These are phyloP conservation scores for Melieria omissa DNA, from an alignment of 2,888 invertebrate genomes.

Conservation along the genomic window DNA sequence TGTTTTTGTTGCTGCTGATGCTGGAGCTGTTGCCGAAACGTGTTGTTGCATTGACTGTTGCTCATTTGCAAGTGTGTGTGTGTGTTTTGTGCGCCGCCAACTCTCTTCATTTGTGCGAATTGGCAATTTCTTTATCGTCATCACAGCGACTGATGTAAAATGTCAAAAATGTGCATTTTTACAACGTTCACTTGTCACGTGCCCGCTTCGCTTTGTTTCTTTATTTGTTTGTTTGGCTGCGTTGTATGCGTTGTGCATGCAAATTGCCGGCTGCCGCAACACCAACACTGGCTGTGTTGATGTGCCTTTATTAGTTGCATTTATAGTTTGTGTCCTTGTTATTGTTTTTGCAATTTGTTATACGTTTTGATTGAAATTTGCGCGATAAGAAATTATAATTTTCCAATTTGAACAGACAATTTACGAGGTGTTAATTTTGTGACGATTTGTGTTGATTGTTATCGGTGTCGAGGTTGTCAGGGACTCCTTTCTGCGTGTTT, in stretches of 20 bases:
- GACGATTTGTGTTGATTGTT: constrained; percentile 25
- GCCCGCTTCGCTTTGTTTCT: constrained; percentile 1
- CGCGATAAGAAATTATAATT: background rate
- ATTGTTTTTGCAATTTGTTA: background rate
- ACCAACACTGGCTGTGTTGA: background rate
- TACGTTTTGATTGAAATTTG: background rate
- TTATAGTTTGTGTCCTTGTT: background rate
- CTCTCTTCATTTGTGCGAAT: background rate
- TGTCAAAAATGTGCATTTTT: background rate
- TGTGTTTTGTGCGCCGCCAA: background rate
- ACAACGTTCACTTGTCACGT: constrained; percentile 29
- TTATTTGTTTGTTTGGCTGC: background rate
- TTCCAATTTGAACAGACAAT: background rate
- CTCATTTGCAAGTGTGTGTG: constrained; percentile 11
- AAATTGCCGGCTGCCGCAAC: constrained; percentile 4
- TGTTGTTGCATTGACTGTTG: constrained; percentile 12
- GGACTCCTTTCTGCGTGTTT: no score
- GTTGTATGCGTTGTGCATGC: constrained; percentile 15
- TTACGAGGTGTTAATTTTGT: constrained; percentile 31
- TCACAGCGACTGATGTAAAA: background rate
- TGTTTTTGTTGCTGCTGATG: background rate
- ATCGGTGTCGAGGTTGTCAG: constrained; percentile 12
- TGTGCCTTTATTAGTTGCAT: background rate
- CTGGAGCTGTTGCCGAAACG: background rate
- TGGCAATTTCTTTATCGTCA: background rate